A percentile compares a stretch with the other conserved stretches of the same genome.
Evolutionary conservation across 1,140 invertebrate species (phyloP).

Genomic region (Cataglyphis hispanica): DNA sequence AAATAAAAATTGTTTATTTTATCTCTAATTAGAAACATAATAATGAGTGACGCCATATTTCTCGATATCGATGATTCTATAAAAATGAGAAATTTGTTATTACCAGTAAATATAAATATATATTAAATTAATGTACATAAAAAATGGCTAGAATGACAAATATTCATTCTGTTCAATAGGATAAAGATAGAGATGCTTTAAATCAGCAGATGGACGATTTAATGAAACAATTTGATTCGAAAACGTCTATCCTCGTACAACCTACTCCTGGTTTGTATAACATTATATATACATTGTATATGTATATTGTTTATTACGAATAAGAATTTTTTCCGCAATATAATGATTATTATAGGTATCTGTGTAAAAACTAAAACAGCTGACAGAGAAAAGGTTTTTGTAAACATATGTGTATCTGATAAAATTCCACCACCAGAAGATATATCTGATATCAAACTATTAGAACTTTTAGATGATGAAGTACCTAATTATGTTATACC

Average conservation of each 20-base stretch:
- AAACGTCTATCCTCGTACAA: constrained; percentile 72
- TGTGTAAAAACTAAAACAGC: constrained; percentile 93
- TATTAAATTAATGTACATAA: constrained; percentile 10
- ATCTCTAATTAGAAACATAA: background rate
- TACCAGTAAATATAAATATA: constrained; percentile 72
- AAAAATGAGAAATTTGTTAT: constrained; percentile 74
- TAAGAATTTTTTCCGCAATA: background rate
- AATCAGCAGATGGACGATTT: constrained; percentile 59
- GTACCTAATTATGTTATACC: constrained; percentile 92
- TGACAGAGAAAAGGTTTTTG: constrained; percentile 91
- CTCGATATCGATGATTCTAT: constrained; percentile 78
- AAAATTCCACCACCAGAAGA: constrained; percentile 93
- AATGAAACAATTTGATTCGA: constrained; percentile 66
- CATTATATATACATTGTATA: too few relatives aligned
- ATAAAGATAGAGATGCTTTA: constrained; percentile 55
- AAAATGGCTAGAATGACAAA: background rate
- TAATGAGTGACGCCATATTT: constrained; percentile 62
- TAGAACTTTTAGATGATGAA: constrained; percentile 90
- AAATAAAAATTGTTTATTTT: background rate
- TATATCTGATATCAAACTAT: constrained; percentile 91
- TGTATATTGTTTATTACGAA: background rate
- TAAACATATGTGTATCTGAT: constrained; percentile 92
- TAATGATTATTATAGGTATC: constrained; percentile 90
- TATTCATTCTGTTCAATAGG: constrained; percentile 53
- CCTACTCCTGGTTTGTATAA: constrained; percentile 77